Conservation (phyloP, 2,113 vertebrate genomes). For the Oriolus oriolus region DNA sequence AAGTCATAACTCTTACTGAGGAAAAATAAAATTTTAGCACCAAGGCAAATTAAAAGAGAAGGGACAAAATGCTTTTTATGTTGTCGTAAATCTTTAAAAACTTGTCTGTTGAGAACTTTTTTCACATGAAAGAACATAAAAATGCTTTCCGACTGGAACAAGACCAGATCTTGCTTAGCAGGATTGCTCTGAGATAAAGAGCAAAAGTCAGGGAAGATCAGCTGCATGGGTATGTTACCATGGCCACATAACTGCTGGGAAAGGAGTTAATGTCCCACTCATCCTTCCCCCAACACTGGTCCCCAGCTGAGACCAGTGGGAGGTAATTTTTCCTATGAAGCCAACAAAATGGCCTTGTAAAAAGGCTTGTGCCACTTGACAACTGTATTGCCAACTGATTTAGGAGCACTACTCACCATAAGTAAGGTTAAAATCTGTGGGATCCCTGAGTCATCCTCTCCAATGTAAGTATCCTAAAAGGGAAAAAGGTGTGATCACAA, state of each 20-base stretch:
- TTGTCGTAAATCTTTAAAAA: neutral
- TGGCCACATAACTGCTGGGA: neutral
- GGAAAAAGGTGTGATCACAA: neutral
- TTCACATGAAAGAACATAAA: neutral
- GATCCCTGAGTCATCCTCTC: neutral
- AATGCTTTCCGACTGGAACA: neutral
- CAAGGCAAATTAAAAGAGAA: neutral
- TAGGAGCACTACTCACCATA: neutral
- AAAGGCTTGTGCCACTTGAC: neutral
- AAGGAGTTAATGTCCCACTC: neutral
- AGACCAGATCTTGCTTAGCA: neutral
- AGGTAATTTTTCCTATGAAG: neutral
- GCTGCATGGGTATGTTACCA: neutral
- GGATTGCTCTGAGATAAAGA: neutral
- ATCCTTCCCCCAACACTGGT: neutral
- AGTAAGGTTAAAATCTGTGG: neutral
- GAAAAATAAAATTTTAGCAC: slow-evolving; percentile 16
- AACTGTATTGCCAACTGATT: neutral
- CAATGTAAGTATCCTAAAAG: neutral
- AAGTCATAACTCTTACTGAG: neutral
- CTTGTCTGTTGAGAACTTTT: neutral
- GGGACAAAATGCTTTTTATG: neutral
- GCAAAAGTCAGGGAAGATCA: neutral
- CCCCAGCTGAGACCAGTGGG: neutral
- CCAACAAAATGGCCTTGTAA: neutral